A percentile compares a stretch with the other conserved stretches of the same genome.
These are phyloP conservation scores for Pyrrhosoma nymphula DNA, from an alignment of 2,888 invertebrate species.

Conservation along the genomic window DNA sequence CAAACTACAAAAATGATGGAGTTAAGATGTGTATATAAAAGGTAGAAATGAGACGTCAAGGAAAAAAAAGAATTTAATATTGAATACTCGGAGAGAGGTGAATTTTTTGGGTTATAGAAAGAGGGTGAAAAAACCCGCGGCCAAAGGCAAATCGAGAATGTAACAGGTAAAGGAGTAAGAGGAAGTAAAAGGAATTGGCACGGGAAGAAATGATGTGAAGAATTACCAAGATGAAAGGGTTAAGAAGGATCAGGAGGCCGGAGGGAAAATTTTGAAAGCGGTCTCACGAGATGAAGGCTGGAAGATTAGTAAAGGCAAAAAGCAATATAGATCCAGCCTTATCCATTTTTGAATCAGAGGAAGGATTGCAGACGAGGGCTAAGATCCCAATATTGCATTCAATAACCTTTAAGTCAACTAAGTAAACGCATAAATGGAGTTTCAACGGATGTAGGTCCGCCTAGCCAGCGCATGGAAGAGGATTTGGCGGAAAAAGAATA, in stretches of 20 bases:
- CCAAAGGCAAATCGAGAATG: not conserved
- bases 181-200: not conserved
- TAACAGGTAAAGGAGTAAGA: not conserved
- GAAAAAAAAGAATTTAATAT: not conserved
- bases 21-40: not conserved
- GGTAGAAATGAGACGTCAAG: not conserved
- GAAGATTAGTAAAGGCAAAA: not conserved
- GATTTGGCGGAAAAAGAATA: too few species aligned
- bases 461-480: too few species aligned
- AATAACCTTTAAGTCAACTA: too few species aligned
- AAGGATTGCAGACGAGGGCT: too few species aligned
- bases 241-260: not conserved
- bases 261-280: not conserved
- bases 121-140: not conserved
- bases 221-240: not conserved
- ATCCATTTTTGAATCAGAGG: not conserved
- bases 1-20: not conserved
- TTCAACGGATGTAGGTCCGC: too few species aligned
- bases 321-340: not conserved
- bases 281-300: not conserved
- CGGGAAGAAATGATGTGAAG: not conserved
- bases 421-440: too few species aligned
- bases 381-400: too few species aligned
- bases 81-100: not conserved
- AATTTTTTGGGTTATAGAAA: not conserved